Base-by-base conservation (phyloP, 1,140 invertebrate genomes). In the Pseudomyrmex pallidus region DNA sequence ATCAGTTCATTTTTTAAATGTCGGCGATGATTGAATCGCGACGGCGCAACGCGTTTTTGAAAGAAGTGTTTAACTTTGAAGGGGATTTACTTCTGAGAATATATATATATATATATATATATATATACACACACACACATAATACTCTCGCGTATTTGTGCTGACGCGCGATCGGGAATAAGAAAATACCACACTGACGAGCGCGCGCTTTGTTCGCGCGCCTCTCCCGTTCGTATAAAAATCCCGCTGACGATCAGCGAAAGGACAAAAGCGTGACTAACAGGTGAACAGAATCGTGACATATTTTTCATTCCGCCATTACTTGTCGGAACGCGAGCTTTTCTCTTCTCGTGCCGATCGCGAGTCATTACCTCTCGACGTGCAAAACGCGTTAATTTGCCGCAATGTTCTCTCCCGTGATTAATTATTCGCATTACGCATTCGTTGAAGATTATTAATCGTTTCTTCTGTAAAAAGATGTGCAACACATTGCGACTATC, bases 241-340 rank as follows among this genome's bases (percentile, higher is more conserved):
- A 63, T 70, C 56, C 61, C 46, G 7, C 35, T 17, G 17, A 15
- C 80, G 76, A 74, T 50, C 66, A 7, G 35, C 35, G 68, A 84
- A 87, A 87, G 84, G 80, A 86, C 84, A 87, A 84, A 73, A 86
- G 85, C 86, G 86, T 86, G 86, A 67, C 80, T 66, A 64, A 44
- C 48, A 54, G 70, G 35, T 74, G 62, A 66, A 77, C 20, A 70
- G 54, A 22, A 13, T 74, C 56, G 50, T 85, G 68, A 50, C 22
- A 61, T 48, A 83, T 83, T 66, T 82, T 82, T 82, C 76, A 80
- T 72, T 72, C 72, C 54, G 54, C 15, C 66, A 17, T 25, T 25
- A 3, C 44, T 59, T 20, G 66, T 80, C 70, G 57, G 62, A 50
- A 48, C 22, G 25, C 67, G 22, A 57, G 78, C 48, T 44, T 74